Evolutionary conservation across 2,113 vertebrate species (phyloP).

Genomic region (Cavia aperea): DNA sequence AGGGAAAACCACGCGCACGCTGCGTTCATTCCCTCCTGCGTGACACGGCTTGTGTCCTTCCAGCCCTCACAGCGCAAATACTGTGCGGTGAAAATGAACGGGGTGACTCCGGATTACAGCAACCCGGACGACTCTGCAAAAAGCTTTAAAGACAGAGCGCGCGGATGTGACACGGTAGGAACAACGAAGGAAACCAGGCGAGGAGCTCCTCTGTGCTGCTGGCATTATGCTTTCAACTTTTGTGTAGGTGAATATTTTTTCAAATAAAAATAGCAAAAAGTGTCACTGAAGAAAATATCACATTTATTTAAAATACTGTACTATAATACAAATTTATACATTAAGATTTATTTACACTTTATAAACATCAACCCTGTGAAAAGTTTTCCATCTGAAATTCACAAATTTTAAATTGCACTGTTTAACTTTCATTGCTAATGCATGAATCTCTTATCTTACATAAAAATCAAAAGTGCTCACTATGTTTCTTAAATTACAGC

Average conservation of each 20-base stretch:
- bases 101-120: not conserved
- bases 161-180: not conserved
- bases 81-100: not conserved
- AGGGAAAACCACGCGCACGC: too few species aligned
- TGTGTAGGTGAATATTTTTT: not conserved
- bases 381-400: conserved; percentile 38
- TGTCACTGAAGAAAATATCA: conserved; percentile 33
- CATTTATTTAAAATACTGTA: conserved; percentile 44
- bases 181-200: not conserved
- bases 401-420: not conserved
- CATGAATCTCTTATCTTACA: conserved; percentile 1
- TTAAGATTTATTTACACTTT: conserved; percentile 37
- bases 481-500: not conserved
- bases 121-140: not conserved
- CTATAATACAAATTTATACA: conserved; percentile 7
- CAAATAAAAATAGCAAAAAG: conserved; percentile 27
- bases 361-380: conserved; percentile 27
- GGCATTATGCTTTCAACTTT: not conserved
- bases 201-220: not conserved
- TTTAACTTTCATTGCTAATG: conserved; percentile 38
- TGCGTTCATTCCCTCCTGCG: not conserved
- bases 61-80: not conserved
- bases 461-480: conserved; percentile 31
- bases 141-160: conserved; percentile 23
- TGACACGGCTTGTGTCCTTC: not conserved